Evolutionary conservation across 2,113 vertebrate genomes (phyloP).

Genomic region (Vimba vimba): DNA sequence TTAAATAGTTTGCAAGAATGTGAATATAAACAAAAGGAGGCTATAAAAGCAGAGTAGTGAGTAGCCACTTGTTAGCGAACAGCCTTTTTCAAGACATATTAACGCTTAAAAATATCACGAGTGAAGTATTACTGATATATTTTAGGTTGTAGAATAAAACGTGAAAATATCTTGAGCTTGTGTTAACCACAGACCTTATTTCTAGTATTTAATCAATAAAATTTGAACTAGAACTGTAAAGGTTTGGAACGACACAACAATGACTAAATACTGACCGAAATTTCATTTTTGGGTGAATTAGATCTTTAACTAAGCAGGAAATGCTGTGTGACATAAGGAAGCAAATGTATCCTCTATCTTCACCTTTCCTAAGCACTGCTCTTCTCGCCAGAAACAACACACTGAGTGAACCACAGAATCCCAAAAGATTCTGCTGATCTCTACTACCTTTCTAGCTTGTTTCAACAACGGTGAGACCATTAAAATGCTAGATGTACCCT

Average conservation of each 20-base stretch:
- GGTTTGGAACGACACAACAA: neutral
- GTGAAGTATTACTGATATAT: neutral
- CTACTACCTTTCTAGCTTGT: neutral
- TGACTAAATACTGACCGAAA: neutral
- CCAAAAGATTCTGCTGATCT: slow-evolving; percentile 20
- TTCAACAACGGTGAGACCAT: slow-evolving; percentile 24
- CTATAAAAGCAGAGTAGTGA: neutral
- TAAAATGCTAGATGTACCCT: slow-evolving; percentile 48
- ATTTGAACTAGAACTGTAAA: neutral
- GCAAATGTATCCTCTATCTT: neutral
- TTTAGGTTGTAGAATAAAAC: neutral
- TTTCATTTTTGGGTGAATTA: neutral
- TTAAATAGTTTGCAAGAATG: neutral
- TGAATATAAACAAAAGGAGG: neutral
- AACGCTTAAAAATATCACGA: neutral
- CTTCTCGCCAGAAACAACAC: slow-evolving; percentile 7
- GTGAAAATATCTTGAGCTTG: neutral
- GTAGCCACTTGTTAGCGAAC: neutral
- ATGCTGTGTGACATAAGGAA: neutral
- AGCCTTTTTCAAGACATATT: neutral
- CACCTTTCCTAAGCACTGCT: neutral
- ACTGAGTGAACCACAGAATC: slow-evolving; percentile 8
- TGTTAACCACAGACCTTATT: neutral
- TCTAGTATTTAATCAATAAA: neutral
- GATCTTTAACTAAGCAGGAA: neutral